Percentiles rank a stretch among this genome's conserved stretches.
Conservation (phyloP, 2,113 vertebrate genomes). For the Eudyptes chrysolophus region DNA sequence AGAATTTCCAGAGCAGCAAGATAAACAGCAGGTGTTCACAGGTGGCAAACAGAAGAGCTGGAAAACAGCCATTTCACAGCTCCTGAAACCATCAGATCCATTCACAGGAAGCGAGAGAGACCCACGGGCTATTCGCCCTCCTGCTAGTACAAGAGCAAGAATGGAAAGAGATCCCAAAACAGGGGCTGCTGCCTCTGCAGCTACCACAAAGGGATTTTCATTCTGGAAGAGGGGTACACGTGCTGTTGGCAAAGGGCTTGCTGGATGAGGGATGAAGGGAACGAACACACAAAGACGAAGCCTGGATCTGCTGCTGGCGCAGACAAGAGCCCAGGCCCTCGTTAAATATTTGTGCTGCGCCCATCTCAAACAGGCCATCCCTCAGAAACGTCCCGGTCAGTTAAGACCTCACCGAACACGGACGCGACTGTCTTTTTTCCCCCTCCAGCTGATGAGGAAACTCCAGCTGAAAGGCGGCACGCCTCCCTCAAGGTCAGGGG, state of each 20-base stretch:
- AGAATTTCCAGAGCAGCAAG: background rate
- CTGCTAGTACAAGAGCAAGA: rapidly evolving
- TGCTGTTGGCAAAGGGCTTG: background rate
- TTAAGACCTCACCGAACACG: rapidly evolving
- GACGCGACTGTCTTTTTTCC: background rate
- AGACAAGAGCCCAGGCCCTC: rapidly evolving
- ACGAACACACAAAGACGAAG: rapidly evolving
- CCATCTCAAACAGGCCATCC: background rate
- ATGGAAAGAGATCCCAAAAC: rapidly evolving
- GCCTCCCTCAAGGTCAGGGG: background rate
- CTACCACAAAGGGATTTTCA: rapidly evolving
- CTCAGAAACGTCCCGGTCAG: background rate
- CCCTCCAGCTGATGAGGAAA: background rate
- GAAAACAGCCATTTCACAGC: background rate
- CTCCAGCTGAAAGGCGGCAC: too few relatives aligned
- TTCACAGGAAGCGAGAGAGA: rapidly evolving
- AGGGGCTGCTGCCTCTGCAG: background rate
- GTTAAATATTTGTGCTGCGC: rapidly evolving
- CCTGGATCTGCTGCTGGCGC: rapidly evolving
- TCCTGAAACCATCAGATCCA: background rate
- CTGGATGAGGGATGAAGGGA: background rate
- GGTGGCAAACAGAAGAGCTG: background rate
- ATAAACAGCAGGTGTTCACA: background rate
- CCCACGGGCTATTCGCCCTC: rapidly evolving
- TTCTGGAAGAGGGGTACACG: rapidly evolving